Evolutionary conservation across 2,797 vertebrate genomes (phyloP).

Genomic region (Xiphophorus birchmanni): DNA sequence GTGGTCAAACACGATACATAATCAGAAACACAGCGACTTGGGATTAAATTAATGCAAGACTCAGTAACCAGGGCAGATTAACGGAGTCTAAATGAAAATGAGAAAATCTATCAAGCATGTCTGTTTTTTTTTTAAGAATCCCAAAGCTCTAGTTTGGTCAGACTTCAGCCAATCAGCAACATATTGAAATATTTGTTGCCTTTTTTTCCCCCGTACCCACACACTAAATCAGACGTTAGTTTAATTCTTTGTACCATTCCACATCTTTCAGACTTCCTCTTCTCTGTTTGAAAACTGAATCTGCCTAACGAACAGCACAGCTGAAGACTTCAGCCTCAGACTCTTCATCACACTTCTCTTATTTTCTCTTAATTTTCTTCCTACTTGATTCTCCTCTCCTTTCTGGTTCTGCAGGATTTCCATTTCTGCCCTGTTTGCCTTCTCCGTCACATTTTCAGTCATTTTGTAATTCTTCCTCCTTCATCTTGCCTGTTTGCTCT

Average conservation of each 20-base stretch:
- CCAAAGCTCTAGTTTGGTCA: background rate
- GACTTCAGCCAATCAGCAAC: background rate
- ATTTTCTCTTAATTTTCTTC: background rate
- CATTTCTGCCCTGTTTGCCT: conserved; percentile 9
- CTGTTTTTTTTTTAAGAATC: background rate
- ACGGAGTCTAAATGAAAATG: background rate
- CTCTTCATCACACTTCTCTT: background rate
- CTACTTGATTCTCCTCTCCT: background rate
- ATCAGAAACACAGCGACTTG: background rate
- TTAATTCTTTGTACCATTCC: background rate
- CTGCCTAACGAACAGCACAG: conserved; percentile 5
- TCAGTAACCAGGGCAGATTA: background rate
- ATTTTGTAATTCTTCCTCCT: background rate
- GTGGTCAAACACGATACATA: background rate
- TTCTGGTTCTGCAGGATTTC: conserved; percentile 1
- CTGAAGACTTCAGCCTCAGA: background rate
- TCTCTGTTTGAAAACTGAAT: background rate
- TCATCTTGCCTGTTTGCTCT: background rate
- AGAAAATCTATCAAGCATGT: background rate
- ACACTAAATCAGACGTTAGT: background rate
- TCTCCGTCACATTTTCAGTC: conserved; percentile 5
- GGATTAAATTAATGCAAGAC: background rate
- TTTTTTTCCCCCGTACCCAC: background rate
- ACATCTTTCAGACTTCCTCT: background rate
- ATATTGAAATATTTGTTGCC: background rate